phyloP scores from a whole-genome alignment of 2,113 vertebrate genomes.

The Pontoporia blainvillei region DNA sequence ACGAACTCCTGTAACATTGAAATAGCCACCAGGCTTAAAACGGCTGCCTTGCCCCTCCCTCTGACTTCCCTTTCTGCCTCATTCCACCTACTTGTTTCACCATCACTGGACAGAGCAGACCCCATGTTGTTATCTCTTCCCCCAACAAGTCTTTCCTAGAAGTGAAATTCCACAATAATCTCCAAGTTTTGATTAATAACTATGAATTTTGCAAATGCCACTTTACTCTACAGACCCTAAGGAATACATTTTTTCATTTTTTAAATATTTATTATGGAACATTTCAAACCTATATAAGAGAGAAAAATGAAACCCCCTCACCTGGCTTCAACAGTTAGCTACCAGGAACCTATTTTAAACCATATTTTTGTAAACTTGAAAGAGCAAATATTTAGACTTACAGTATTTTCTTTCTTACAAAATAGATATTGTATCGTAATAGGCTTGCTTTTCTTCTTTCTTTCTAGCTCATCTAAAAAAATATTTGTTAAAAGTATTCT shows the following conservation, averaged over 20 bases:
- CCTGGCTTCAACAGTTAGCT: neutral
- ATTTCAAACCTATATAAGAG: neutral
- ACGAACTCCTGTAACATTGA: constrained; percentile 45
- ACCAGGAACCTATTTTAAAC: neutral
- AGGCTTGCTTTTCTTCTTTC: neutral
- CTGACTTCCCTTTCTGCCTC: neutral
- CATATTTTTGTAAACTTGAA: neutral
- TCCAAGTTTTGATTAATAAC: constrained; percentile 16
- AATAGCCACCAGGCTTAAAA: constrained; percentile 40
- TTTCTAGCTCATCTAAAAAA: constrained; percentile 12
- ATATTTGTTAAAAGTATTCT: neutral
- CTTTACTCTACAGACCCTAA: neutral
- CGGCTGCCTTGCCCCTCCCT: constrained; percentile 7
- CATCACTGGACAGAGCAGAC: neutral
- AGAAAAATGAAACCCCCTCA: neutral
- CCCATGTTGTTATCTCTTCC: neutral
- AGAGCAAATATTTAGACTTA: constrained; percentile 25
- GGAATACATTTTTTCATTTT: neutral
- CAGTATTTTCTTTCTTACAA: neutral
- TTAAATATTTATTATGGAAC: neutral
- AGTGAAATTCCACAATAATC: neutral
- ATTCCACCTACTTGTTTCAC: neutral
- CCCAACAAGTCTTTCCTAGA: neutral
- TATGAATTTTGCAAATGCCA: neutral
- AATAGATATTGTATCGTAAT: neutral